These are phyloP conservation scores for Aphelenchoides besseyi DNA, from an alignment of 1,140 invertebrate species.

Conservation along the genomic window DNA sequence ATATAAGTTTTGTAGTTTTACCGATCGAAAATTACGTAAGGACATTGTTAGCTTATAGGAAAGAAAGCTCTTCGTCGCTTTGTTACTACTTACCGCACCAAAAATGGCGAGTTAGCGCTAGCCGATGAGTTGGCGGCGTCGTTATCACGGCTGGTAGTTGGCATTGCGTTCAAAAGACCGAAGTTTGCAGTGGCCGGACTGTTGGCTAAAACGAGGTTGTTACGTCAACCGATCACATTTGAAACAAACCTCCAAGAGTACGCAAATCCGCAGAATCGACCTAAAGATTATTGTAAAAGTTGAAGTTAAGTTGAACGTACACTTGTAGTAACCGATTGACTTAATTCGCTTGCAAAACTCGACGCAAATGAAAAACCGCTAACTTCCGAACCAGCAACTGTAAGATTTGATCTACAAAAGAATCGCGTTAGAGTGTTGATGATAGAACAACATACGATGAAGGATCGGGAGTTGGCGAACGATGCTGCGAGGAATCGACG, in stretches of 20 bases:
- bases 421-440: no score
- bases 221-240: no score
- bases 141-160: conserved; percentile 6
- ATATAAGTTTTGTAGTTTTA: no score
- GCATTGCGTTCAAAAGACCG: conserved; percentile 14
- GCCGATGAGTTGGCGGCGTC: neutral
- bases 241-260: neutral
- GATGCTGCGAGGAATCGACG: neutral
- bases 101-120: neutral
- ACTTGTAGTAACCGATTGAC: neutral
- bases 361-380: conserved; percentile 20
- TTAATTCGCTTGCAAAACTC: conserved; percentile 9
- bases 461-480: conserved; percentile 7
- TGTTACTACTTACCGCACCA: neutral
- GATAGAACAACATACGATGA: neutral
- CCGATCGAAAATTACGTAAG: no score
- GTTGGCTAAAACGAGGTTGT: no score
- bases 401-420: conserved; percentile 16
- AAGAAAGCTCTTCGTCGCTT: no score
- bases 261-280: neutral
- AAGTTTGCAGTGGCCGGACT: conserved; percentile 2
- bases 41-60: no score
- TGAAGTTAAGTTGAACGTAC: neutral
- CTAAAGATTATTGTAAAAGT: neutral
- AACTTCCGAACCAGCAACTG: conserved; percentile 10